Conservation (phyloP, 2,888 invertebrate species). For the Thelaira solivaga region DNA sequence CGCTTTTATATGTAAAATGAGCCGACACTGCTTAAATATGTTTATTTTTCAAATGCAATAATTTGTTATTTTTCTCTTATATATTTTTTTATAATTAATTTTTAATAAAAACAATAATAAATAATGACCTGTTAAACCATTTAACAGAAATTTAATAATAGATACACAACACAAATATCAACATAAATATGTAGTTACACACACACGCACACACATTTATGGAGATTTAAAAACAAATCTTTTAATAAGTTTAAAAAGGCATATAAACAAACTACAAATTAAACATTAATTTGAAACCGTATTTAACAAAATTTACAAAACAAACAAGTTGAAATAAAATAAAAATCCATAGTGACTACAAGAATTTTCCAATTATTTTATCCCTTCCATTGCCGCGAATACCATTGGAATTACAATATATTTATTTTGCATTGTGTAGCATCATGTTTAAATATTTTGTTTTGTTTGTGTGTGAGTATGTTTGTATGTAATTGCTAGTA, state of each 20-base stretch:
- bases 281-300: slow-evolving; percentile 39
- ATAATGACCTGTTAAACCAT: slow-evolving; percentile 53
- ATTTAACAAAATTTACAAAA: slow-evolving; percentile 29
- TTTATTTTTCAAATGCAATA: background rate
- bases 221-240: slow-evolving; percentile 37
- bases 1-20: background rate
- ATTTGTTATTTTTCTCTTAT: background rate
- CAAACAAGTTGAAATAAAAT: background rate
- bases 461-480: too few relatives aligned
- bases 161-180: slow-evolving; percentile 18
- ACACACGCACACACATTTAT: too few relatives aligned
- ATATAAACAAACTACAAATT: slow-evolving; percentile 53
- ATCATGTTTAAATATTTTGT: slow-evolving; percentile 11
- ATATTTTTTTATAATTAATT: background rate
- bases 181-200: background rate
- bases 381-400: slow-evolving; percentile 8
- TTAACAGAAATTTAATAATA: slow-evolving; percentile 50
- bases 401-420: too few relatives aligned
- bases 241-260: slow-evolving; percentile 38
- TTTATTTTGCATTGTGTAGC: background rate
- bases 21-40: background rate
- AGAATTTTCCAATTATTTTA: slow-evolving; percentile 6
- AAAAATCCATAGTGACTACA: slow-evolving; percentile 43
- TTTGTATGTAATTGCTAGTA: background rate
- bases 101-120: slow-evolving; percentile 49